Percentiles rank a stretch among this genome's conserved stretches.
Evolutionary conservation across 2,797 vertebrate genomes (phyloP).

Genomic region (Oceanodroma leucorhoa): DNA sequence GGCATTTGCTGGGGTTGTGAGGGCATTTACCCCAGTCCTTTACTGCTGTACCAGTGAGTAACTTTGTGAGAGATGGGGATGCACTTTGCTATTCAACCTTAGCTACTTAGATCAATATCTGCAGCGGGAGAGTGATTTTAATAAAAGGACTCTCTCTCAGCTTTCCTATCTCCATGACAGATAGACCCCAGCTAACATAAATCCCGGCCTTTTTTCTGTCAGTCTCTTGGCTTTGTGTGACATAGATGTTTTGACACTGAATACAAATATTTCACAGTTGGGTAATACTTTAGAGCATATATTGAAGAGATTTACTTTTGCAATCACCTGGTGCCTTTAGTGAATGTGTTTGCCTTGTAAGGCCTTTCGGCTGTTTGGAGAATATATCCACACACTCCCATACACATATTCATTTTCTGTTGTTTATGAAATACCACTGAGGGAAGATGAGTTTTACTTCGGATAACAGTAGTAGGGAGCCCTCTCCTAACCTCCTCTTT

Average conservation of each 20-base stretch:
- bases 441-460: conserved; percentile 9
- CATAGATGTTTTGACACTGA: conserved; percentile 49
- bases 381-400: neutral
- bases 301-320: conserved; percentile 39
- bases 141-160: conserved; percentile 57
- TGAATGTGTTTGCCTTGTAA: neutral
- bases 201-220: conserved; percentile 64
- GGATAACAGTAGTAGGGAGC: neutral
- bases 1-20: neutral
- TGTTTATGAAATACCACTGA: conserved; percentile 12
- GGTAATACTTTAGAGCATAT: conserved; percentile 34
- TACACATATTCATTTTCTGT: neutral
- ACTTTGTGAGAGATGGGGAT: conserved; percentile 7
- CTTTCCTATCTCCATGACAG: conserved; percentile 68
- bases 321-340: conserved; percentile 9
- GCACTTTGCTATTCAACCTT: conserved; percentile 30
- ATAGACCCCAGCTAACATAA: conserved; percentile 56
- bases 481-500: neutral
- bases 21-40: neutral
- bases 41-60: neutral
- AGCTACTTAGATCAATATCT: conserved; percentile 67
- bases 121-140: conserved; percentile 52
- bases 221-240: conserved; percentile 52
- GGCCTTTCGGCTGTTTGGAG: neutral
- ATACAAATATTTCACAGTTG: conserved; percentile 54